Evolutionary conservation across 2,888 invertebrate species (phyloP).

Genomic region (Pandemis cinnamomeana): DNA sequence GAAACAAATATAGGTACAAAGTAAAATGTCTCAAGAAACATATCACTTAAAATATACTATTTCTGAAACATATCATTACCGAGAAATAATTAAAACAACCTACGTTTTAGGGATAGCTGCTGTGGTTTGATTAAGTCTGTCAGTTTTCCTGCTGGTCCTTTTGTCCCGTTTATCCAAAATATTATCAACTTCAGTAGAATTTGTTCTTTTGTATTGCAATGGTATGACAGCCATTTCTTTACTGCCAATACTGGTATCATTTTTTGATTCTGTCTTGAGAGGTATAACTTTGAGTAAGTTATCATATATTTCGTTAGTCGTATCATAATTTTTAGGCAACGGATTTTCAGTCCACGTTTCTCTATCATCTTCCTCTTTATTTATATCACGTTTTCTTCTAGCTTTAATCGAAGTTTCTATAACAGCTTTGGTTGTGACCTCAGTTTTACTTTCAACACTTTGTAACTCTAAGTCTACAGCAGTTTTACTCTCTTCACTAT

Average conservation of each 20-base stretch:
- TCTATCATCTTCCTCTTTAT: slow-evolving; percentile 61
- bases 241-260: slow-evolving; percentile 49
- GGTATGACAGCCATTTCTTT: slow-evolving; percentile 71
- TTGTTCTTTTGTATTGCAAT: slow-evolving; percentile 69
- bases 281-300: slow-evolving; percentile 73
- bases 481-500: slow-evolving; percentile 58
- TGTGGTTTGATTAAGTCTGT: slow-evolving; percentile 79
- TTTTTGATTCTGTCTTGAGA: slow-evolving; percentile 51
- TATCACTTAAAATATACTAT: too few species aligned
- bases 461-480: slow-evolving; percentile 62
- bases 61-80: not conserved
- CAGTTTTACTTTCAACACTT: slow-evolving; percentile 55
- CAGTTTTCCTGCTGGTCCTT: slow-evolving; percentile 80
- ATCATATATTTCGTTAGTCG: slow-evolving; percentile 54
- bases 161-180: slow-evolving; percentile 75
- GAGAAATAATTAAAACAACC: slow-evolving; percentile 46
- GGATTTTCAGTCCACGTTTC: slow-evolving; percentile 61
- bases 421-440: slow-evolving; percentile 53
- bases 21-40: not conserved
- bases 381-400: slow-evolving; percentile 64
- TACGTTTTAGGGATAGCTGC: slow-evolving; percentile 81
- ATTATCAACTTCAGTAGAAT: slow-evolving; percentile 73
- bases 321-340: slow-evolving; percentile 51
- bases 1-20: not conserved
- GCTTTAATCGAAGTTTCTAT: slow-evolving; percentile 50